phyloP scores from a whole-genome alignment of 2,113 vertebrate species.

The Nipponia nippon region DNA sequence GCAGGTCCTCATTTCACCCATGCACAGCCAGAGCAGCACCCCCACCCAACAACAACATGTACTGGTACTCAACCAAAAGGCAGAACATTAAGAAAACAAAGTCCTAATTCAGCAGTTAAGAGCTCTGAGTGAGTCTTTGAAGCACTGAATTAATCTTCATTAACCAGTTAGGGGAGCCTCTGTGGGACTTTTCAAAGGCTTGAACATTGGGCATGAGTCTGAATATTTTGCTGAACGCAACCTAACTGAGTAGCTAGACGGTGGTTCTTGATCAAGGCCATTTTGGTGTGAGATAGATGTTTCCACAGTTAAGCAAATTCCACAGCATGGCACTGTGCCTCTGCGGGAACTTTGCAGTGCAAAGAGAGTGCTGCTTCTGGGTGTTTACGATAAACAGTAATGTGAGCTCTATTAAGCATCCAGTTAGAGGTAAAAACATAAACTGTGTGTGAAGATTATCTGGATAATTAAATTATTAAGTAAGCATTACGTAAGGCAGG shows the following conservation, averaged over 20 bases:
- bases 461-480: slow-evolving; percentile 34
- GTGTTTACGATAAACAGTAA: not conserved
- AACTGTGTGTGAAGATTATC: not conserved
- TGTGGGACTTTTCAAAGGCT: not conserved
- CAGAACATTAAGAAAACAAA: not conserved
- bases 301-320: not conserved
- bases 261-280: not conserved
- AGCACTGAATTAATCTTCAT: not conserved
- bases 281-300: not conserved
- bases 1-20: not conserved
- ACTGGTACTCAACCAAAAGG: not conserved
- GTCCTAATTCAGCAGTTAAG: not conserved
- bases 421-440: not conserved
- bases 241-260: not conserved
- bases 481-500: not conserved
- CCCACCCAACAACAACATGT: rapidly evolving
- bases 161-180: not conserved
- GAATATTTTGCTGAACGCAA: not conserved
- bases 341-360: not conserved
- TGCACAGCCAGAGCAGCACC: rapidly evolving
- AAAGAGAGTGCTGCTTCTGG: not conserved
- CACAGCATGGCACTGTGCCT: not conserved
- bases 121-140: not conserved
- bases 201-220: not conserved
- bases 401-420: not conserved